A percentile compares a stretch with the other conserved stretches of the same genome.
Evolutionary conservation across 2,113 vertebrate species (phyloP).

Genomic region (Seriola aureovittata): DNA sequence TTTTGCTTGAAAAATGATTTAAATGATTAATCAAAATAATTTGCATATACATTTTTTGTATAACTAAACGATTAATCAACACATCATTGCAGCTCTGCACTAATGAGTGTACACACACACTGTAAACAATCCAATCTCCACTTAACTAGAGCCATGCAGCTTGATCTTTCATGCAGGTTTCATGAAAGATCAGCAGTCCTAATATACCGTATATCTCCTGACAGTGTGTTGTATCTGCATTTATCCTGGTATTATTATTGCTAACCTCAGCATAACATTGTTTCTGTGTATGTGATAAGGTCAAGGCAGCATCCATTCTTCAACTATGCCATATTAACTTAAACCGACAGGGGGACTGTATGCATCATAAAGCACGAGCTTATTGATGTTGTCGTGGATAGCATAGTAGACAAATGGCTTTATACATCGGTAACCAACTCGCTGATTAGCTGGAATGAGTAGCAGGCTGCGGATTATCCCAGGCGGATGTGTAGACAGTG

Average conservation of each 20-base stretch:
- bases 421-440: constrained; percentile 16
- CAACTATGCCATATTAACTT: constrained; percentile 10
- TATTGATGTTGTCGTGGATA: constrained; percentile 50
- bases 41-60: background rate
- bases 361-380: constrained; percentile 27
- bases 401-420: constrained; percentile 28
- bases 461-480: constrained; percentile 58
- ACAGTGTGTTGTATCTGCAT: background rate
- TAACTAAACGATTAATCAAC: background rate
- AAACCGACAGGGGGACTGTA: constrained; percentile 61
- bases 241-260: background rate
- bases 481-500: constrained; percentile 37
- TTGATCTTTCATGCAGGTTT: background rate
- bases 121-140: background rate
- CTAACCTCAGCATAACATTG: background rate
- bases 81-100: background rate
- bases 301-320: constrained; percentile 19
- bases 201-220: background rate
- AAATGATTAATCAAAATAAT: background rate
- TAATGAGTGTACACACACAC: background rate
- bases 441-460: constrained; percentile 58
- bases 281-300: constrained; percentile 17
- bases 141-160: background rate
- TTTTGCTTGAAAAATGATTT: background rate
- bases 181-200: background rate